phyloP scores from a whole-genome alignment of 30 jellyfish, hydroid and myxozoan genomes.

The Rhopilema esculentum region DNA sequence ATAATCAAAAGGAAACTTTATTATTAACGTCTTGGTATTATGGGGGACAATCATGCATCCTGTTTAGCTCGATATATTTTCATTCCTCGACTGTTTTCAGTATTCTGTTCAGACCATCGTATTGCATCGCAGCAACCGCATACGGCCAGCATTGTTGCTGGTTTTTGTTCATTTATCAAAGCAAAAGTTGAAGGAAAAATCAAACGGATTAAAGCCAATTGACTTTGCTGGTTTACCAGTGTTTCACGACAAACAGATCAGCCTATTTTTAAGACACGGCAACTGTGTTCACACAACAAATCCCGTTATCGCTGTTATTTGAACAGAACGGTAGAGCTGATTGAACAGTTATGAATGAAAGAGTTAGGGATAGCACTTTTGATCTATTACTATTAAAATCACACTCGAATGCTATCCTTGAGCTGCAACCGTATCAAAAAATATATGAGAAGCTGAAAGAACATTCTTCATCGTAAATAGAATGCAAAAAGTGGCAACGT shows the following conservation, averaged over 20 bases:
- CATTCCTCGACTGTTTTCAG: neutral
- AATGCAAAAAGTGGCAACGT: no score
- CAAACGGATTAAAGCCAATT: neutral
- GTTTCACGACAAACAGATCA: neutral
- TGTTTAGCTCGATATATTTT: constrained; percentile 8
- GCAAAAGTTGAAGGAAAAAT: neutral
- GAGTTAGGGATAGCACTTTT: no score
- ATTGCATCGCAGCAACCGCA: neutral
- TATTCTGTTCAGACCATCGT: neutral
- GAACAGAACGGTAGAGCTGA: no score
- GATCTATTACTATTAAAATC: no score
- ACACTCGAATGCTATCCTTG: no score
- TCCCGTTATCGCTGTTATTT: no score
- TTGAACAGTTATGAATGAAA: no score
- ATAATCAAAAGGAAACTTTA: neutral
- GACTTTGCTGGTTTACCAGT: neutral
- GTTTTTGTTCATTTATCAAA: neutral
- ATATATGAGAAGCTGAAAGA: no score
- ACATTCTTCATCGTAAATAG: no score
- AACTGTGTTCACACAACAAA: neutral
- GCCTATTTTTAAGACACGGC: no score
- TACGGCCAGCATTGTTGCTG: neutral
- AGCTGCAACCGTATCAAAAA: no score
- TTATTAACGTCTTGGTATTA: neutral
- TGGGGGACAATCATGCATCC: constrained; percentile 5